Conservation (phyloP, 2,113 vertebrate genomes). For the Python bivittatus region DNA sequence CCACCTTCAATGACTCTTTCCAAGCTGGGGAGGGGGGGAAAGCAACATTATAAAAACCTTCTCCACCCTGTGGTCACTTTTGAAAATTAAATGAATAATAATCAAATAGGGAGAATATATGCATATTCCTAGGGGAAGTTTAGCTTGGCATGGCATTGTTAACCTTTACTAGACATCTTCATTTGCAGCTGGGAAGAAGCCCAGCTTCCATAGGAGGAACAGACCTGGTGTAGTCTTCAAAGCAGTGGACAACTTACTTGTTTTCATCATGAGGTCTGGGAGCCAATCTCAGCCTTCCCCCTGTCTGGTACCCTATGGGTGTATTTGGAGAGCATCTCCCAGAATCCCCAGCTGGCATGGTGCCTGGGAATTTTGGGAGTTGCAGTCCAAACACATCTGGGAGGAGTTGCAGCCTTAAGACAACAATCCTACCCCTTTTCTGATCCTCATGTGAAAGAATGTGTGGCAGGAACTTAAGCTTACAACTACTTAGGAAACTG, state of each 20-base stretch:
- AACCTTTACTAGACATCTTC: neutral
- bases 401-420: neutral
- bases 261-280: neutral
- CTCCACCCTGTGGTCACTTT: neutral
- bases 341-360: too few relatives aligned
- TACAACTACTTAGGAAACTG: too few relatives aligned
- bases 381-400: neutral
- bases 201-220: neutral
- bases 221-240: neutral
- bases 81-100: neutral
- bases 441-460: too few relatives aligned
- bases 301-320: neutral
- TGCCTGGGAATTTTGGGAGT: neutral
- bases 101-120: neutral
- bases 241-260: neutral
- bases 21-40: neutral
- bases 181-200: neutral
- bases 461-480: too few relatives aligned
- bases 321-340: neutral
- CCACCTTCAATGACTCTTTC: fast-evolving
- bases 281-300: neutral
- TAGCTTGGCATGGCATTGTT: neutral
- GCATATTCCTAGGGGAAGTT: neutral
- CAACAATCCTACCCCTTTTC: too few relatives aligned
- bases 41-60: neutral